Evolutionary conservation across 2,797 vertebrate genomes (phyloP).

Genomic region (Bradypodion ventrale): DNA sequence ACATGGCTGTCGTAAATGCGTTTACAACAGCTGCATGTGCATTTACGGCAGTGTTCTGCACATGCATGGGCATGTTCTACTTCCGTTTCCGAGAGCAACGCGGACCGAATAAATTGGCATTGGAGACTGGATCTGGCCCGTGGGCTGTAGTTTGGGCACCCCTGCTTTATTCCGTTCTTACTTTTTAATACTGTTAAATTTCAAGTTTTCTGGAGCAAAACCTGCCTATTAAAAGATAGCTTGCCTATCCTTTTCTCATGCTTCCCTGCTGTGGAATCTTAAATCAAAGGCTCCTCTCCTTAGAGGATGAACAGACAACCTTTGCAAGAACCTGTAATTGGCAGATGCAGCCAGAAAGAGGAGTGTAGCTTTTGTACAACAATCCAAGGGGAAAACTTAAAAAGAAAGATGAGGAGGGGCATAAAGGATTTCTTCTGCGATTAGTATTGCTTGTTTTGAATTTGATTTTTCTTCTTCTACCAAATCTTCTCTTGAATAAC

Average conservation of each 20-base stretch:
- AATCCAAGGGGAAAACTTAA: not conserved
- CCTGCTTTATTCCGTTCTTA: not conserved
- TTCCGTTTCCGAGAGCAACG: too few relatives aligned
- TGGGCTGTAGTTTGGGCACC: too few relatives aligned
- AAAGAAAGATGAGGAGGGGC: not conserved
- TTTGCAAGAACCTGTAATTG: conserved; percentile 36
- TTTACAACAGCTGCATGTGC: too few relatives aligned
- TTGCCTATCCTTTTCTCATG: not conserved
- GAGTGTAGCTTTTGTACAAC: not conserved
- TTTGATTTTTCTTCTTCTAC: not conserved
- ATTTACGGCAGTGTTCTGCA: too few relatives aligned
- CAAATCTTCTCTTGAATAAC: not conserved
- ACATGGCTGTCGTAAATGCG: too few relatives aligned
- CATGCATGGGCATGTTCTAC: too few relatives aligned
- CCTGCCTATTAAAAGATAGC: not conserved
- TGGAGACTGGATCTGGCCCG: too few relatives aligned
- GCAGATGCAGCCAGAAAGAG: not conserved
- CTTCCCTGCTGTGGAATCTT: not conserved
- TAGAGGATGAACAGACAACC: accelerated
- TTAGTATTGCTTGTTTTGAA: not conserved
- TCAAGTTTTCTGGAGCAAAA: conserved; percentile 34
- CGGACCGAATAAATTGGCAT: too few relatives aligned
- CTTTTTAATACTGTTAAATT: not conserved
- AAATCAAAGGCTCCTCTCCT: conserved; percentile 29
- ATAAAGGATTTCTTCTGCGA: not conserved